phyloP scores from a whole-genome alignment of 1,140 invertebrate species.

The Hesperophylax magnus region DNA sequence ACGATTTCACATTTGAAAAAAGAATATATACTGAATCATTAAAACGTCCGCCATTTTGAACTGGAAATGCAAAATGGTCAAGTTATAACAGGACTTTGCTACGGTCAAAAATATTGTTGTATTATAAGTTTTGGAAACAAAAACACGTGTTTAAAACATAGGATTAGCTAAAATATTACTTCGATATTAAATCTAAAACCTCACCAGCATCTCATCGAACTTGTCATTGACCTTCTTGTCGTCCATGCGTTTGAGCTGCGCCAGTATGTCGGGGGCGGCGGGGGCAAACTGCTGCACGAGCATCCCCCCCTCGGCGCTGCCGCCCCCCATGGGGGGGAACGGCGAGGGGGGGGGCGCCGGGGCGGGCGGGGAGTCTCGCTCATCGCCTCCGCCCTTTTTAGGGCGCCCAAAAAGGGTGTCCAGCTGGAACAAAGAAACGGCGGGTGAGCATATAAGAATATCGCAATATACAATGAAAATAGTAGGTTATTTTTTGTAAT shows the following conservation, averaged over 20 bases:
- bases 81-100: too few relatives aligned
- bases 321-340: constrained; percentile 62
- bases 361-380: constrained; percentile 18
- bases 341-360: constrained; percentile 62
- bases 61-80: too few relatives aligned
- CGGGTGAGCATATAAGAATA: too few relatives aligned
- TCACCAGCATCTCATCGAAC: constrained; percentile 86
- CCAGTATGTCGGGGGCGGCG: constrained; percentile 77
- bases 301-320: constrained; percentile 59
- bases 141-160: too few relatives aligned
- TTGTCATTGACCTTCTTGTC: constrained; percentile 81
- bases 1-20: too few relatives aligned
- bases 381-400: constrained; percentile 68
- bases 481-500: too few relatives aligned
- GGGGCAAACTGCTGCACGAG: constrained; percentile 61
- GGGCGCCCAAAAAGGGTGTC: constrained; percentile 80
- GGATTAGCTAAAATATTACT: too few relatives aligned
- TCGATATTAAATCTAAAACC: constrained; percentile 29
- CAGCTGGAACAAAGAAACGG: constrained; percentile 67
- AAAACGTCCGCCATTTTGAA: too few relatives aligned
- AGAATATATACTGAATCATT: too few relatives aligned
- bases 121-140: too few relatives aligned
- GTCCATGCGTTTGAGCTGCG: constrained; percentile 69
- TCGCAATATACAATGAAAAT: too few relatives aligned
- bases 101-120: too few relatives aligned